Evolutionary conservation across 1,140 invertebrate species (phyloP), one percentile per base, ranked within the genome.

Genomic region (Colletes gigas): DNA sequence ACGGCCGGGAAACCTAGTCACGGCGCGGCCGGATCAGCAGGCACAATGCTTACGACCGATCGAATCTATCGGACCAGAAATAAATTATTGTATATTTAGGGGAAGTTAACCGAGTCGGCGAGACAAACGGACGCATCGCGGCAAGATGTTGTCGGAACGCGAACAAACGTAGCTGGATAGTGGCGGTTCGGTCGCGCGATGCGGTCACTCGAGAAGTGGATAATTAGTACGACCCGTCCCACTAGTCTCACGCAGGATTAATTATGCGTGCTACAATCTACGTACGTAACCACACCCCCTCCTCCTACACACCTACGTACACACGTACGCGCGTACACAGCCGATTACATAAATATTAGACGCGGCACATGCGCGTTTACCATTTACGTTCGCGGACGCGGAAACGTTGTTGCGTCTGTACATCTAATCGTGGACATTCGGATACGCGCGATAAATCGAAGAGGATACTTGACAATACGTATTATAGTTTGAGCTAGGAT

Each of bases 161-260:
- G 30, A 30, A 30, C 30, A 30, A 30, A 30, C 30, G 30, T 30
- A 30, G 30, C 30, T 30, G 2, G 30, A 30, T 30, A 47, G 5
- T 47, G 44, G 39, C 15, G 17, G 41, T 39, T 54, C 44, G 69
- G 44, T 39, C 10, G 59, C 70, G 73, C 15, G 60, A 83, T 55
- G 55, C 54, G 84, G 84, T 76, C 84, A 81, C 77, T 78, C 82
- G 66, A 83, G 78, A 86, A 86, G 84, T 78, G 85, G 84, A 80
- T 87, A 87, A 87, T 87, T 87, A 87, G 85, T 78, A 72, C 81
- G 71, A 54, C 21, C 59, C 77, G 75, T 83, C 82, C 67, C 67
- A 73, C 66, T 76, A 83, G 77, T 78, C 82, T 87, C 85, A 83
- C 78, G 78, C 84, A 71, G 82, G 84, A 87, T 87, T 87, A 87